Base-by-base conservation (phyloP, 2,113 vertebrate species). In the Carettochelys insculpta region DNA sequence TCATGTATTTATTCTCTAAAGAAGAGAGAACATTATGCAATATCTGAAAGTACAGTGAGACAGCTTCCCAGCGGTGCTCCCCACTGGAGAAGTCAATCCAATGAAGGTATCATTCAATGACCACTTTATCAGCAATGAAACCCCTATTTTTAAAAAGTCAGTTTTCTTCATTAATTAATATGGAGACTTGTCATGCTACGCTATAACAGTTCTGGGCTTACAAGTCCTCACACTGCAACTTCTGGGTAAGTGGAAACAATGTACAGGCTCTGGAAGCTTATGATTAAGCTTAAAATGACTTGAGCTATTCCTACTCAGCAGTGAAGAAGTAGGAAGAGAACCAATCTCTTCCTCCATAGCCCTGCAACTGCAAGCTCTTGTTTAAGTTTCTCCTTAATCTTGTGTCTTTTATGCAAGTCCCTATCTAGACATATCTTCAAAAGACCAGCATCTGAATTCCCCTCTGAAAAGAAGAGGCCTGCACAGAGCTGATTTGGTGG, bases 1-100 rank as follows among this genome's bases (percentile, higher is more conserved):
- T 98, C 97, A 99, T 75, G 86, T 98, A 92, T 76, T 87, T 97
- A 95, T 96, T 97, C 91, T 99, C 99, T 99, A 95, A n/a, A 95
- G 90, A 82, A 80, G 68, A 96, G 31, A 95, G 78, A 95, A 80
- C 31, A 25, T 11, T 5, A 20, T 7, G 1, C 86, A 82, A 25
- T 7, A 1, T 65, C 45, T n/a, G 73, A 80, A 58, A 41, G 8
- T 1, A 1, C 0, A 25, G 3, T 5, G 6, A 51, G 3, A 56
- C 13, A 88, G 47, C 3, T 47, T 38, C 1, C 1, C 0, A 0
- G 6, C 0, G 0, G 22, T 6, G 4, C 0, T 29, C 25, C 31
- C 56, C 1, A 5, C 0, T 19, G 6, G 79, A 81, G 19, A 29
- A 20, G 8, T 24, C 3, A 27, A 31, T 51, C 13, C 11, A 61